Evolutionary conservation across 2,888 invertebrate species (phyloP), one percentile per base, ranked within the genome.

Genomic region (Oligia latruncula): DNA sequence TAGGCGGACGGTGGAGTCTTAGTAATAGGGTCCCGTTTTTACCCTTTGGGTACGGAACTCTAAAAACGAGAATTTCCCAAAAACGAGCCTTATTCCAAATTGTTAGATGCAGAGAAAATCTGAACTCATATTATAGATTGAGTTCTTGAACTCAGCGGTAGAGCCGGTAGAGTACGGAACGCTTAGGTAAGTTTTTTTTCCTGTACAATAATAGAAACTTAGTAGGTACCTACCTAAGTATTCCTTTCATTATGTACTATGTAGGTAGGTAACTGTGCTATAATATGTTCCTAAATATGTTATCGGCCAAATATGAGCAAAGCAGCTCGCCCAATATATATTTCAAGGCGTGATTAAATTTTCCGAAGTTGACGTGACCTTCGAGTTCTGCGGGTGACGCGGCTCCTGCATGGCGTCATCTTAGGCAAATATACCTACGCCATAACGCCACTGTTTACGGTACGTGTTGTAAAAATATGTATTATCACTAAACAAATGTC

Each of bases 291-390:
- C 13, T 49, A 58, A 65, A 68, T 79, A 68, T 68, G 35, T 43
- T 60, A 67, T 68, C 23, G 29, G 13, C 55, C 68, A 52, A 78
- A 70, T 52, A 82, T 62, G 29, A 62, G n/a, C 66, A 87, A 46
- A 76, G 29, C 74, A 72, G 40, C 29, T 70, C 40, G 52, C 49
- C 64, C 65, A 83, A 29, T 64, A 79, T 83, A 81, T 88, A 88
- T 81, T 92, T 90, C 87, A 92, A 92, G 88, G 88, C 87, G 88
- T 83, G 87, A 91, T 89, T 85, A 91, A 90, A 92, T 93, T 93
- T 94, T 94, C 92, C 91, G 86, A 92, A 93, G 93, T 92, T 93
- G 93, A 91, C 90, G 88, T 90, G 93, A 93, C 95, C 95, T 96
- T 96, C 94, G 91, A 88, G 91, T 91, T 91, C 90, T 84, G 90